A percentile compares a stretch with the other conserved stretches of the same genome.
phyloP scores from a whole-genome alignment of 2,113 vertebrate genomes.

The Myotis davidii region DNA sequence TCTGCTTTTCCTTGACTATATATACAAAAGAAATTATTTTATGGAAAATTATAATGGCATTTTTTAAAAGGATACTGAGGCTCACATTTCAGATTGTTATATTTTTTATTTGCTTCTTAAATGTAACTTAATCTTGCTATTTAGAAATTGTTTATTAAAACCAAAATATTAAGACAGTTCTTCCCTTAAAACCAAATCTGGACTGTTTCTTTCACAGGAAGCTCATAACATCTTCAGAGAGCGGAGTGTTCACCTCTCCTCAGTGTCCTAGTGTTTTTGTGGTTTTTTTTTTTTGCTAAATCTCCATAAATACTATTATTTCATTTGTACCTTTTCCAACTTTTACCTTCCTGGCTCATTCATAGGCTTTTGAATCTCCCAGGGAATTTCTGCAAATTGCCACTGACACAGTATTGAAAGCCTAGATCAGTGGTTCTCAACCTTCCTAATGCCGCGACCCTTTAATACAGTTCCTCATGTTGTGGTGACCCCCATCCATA shows the following conservation, averaged over 20 bases:
- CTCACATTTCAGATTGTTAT: conserved; percentile 22
- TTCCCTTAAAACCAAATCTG: background rate
- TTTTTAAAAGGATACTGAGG: conserved; percentile 13
- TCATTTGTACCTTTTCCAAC: background rate
- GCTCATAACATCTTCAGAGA: background rate
- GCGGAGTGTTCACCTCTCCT: background rate
- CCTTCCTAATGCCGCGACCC: no score
- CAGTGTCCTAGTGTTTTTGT: background rate
- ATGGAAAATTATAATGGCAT: conserved; percentile 11
- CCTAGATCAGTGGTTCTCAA: background rate
- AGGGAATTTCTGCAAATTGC: background rate
- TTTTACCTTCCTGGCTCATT: background rate
- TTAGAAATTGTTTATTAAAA: conserved; percentile 41
- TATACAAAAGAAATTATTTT: background rate
- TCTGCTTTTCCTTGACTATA: conserved; percentile 40
- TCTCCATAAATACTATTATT: background rate
- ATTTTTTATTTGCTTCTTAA: conserved; percentile 28
- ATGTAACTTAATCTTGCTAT: conserved; percentile 27
- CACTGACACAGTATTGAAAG: background rate
- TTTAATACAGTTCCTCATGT: no score
- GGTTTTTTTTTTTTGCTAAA: background rate
- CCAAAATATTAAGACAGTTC: conserved; percentile 39
- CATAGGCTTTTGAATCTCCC: background rate
- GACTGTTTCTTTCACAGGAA: background rate
- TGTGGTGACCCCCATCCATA: no score